These are phyloP conservation scores for Percina caprodes DNA, from an alignment of 2,113 vertebrate species.

Conservation along the genomic window DNA sequence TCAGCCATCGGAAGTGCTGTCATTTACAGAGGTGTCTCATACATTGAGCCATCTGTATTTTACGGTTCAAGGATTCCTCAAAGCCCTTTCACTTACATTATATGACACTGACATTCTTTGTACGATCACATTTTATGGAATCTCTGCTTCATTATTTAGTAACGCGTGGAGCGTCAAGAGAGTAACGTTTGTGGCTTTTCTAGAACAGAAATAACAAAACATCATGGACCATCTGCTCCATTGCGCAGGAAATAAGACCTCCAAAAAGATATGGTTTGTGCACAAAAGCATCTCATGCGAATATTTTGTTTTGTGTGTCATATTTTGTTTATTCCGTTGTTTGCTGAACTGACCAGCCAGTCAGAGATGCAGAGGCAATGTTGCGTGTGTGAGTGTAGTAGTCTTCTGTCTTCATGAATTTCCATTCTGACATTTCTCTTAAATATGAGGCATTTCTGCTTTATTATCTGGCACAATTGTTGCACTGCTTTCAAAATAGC, in stretches of 20 bases:
- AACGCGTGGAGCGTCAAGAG: background rate
- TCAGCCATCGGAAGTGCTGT: background rate
- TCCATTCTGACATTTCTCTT: conserved; percentile 3
- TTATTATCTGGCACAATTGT: conserved; percentile 41
- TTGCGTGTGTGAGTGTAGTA: background rate
- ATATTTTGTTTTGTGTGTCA: background rate
- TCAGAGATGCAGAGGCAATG: background rate
- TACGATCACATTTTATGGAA: conserved; percentile 14
- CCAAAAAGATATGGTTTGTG: background rate
- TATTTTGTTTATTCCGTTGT: conserved; percentile 14
- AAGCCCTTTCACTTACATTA: conserved; percentile 22
- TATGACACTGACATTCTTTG: conserved; percentile 37
- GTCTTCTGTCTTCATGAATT: conserved; percentile 9
- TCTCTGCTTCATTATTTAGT: conserved; percentile 51
- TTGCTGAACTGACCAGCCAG: conserved; percentile 16
- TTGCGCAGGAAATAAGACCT: conserved; percentile 21
- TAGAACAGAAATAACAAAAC: conserved; percentile 6
- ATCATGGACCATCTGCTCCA: conserved; percentile 6
- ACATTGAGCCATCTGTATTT: conserved; percentile 31
- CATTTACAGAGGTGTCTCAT: background rate
- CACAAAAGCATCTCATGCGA: conserved; percentile 5
- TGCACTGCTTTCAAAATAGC: conserved; percentile 20
- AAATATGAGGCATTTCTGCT: conserved; percentile 24
- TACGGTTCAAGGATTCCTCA: conserved; percentile 28
- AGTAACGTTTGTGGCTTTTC: background rate